These are phyloP conservation scores for Acropternis orthonyx DNA, from an alignment of 2,797 vertebrate genomes.

Conservation along the genomic window DNA sequence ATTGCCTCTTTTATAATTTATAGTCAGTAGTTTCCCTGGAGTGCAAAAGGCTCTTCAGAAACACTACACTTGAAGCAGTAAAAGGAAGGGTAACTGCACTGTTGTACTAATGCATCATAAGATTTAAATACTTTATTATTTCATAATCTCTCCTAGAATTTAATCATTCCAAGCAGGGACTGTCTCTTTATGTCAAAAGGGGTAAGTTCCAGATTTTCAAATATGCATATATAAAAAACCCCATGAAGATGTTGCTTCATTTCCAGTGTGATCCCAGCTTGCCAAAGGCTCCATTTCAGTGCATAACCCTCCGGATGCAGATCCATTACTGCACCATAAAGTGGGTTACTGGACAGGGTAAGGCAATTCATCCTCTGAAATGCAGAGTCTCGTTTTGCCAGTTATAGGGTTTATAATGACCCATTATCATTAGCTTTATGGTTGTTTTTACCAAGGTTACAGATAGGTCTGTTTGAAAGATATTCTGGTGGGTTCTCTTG, in stretches of 20 bases:
- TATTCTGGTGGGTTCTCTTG: not conserved
- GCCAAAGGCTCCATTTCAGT: conserved; percentile 55
- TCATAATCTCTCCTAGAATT: conserved; percentile 13
- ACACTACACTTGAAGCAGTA: not conserved
- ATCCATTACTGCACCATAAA: conserved; percentile 17
- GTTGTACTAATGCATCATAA: not conserved
- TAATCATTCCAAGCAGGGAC: not conserved
- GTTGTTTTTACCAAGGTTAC: conserved; percentile 36
- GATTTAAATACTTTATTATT: conserved; percentile 23
- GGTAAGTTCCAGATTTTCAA: conserved; percentile 44
- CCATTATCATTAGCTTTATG: not conserved
- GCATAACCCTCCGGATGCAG: not conserved
- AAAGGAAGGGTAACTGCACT: not conserved
- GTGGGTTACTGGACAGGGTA: conserved; percentile 23
- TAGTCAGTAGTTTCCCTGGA: not conserved
- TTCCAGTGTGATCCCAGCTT: conserved; percentile 22
- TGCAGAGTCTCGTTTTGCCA: not conserved
- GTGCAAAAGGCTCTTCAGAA: conserved; percentile 25
- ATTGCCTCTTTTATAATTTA: conserved; percentile 47
- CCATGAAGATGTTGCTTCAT: not conserved
- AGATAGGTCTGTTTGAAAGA: not conserved
- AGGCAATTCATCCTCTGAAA: conserved; percentile 36
- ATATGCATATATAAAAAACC: not conserved
- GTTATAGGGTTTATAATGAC: conserved; percentile 28
- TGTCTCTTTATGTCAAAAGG: not conserved